phyloP scores from a whole-genome alignment of 2,888 invertebrate genomes.

The Orchesellides sinensis region DNA sequence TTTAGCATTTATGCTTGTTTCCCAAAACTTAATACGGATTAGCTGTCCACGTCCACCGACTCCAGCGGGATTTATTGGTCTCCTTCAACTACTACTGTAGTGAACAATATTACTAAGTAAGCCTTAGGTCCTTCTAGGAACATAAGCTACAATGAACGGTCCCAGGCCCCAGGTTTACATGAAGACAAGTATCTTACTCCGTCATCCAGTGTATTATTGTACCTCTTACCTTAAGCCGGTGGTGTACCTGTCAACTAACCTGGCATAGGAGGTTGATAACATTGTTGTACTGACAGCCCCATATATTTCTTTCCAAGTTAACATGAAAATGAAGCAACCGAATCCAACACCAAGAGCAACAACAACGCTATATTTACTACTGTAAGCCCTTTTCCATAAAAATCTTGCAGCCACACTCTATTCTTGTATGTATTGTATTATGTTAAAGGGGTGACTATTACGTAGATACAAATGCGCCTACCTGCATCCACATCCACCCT shows the following conservation, averaged over 20 bases:
- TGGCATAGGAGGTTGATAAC: not conserved
- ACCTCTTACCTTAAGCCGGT: not conserved
- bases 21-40: conserved; percentile 26
- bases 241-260: conserved; percentile 41
- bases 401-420: not conserved
- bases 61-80: conserved; percentile 35
- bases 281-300: conserved; percentile 33
- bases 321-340: conserved; percentile 10
- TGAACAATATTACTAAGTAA: not conserved
- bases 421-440: not conserved
- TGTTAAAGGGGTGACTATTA: not conserved
- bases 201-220: not conserved
- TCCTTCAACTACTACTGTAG: not conserved
- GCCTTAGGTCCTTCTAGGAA: conserved; percentile 12
- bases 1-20: not conserved
- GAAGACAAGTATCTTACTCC: conserved; percentile 16
- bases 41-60: conserved; percentile 7
- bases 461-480: not conserved
- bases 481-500: conserved; percentile 1
- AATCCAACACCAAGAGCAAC: conserved; percentile 16
- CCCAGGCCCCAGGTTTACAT: not conserved
- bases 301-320: conserved; percentile 12
- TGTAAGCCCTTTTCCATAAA: not conserved
- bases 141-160: too few relatives aligned
- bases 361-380: not conserved